Base-by-base conservation (phyloP, 2,797 vertebrate genomes). In the Choloepus didactylus region DNA sequence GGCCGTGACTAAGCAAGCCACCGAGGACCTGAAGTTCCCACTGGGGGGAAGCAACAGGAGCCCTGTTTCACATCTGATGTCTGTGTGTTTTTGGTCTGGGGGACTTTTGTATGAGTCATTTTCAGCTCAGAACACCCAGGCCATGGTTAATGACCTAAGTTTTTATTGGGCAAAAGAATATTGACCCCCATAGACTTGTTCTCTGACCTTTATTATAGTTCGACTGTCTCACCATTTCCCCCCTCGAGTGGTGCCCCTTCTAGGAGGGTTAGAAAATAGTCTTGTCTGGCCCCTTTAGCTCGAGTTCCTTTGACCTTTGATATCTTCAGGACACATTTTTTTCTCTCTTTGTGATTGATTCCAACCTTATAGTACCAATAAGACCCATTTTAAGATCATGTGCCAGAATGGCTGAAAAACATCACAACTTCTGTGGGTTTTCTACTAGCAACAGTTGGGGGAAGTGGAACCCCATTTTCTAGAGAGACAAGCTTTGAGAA, bases 81-180 rank as follows among this genome's bases (percentile, higher is more conserved):
- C 56, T 60, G 35, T n/a, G 41, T 10, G 25, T 0, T 67, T 87
- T 66, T 0, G 3, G 19, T 46, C 35, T 84, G 21, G 16, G 16
- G 10, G 27, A 81, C 0, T 15, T 46, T 10, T 0, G 5, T 85
- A 1, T 66, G 89, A 93, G 69, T 70, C 0, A 0, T 80, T 97
- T 87, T 94, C 25, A 75, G 73, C 29, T 60, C 6, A 0, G 3
- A 91, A 67, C 0, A 1, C 19, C 35, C 46, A 87, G 54, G 29
- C 14, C 96, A 49, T 31, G 6, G 18, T 91, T 76, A 83, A 97
- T 64, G 35, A 54, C 46, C 54, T 91, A 46, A 41, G 21, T 10
- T 95, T 93, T 95, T 81, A 67, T 8, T 14, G 35, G 23, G 10
- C 66, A 64, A 89, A 84, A 64, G 56, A 81, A 3, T 69, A 46